phyloP scores from a whole-genome alignment of 1,140 invertebrate species.

The Drosophila paulistorum region DNA sequence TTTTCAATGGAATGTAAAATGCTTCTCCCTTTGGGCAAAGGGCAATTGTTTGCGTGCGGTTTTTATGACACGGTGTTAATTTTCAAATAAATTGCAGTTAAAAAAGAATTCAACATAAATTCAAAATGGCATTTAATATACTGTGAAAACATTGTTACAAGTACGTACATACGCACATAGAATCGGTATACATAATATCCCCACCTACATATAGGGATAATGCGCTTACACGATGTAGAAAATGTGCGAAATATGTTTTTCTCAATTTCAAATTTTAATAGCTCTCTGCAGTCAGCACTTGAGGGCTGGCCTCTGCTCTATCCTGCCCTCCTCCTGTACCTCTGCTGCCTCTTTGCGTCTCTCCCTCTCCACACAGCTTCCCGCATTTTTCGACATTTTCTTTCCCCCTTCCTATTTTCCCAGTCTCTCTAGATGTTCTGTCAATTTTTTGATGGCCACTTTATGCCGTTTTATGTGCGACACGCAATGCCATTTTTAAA shows the following conservation, averaged over 20 bases:
- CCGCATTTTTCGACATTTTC: neutral
- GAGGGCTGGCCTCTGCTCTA: neutral
- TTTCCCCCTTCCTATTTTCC: neutral
- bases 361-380: neutral
- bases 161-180: neutral
- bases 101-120: conserved; percentile 49
- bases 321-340: neutral
- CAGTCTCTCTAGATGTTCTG: conserved; percentile 43
- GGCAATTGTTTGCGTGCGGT: neutral
- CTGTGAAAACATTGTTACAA: conserved; percentile 33
- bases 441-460: conserved; percentile 74
- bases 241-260: conserved; percentile 67
- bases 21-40: neutral
- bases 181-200: neutral
- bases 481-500: conserved; percentile 57
- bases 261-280: conserved; percentile 70
- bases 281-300: conserved; percentile 25
- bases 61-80: conserved; percentile 23
- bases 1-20: neutral
- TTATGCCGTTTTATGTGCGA: conserved; percentile 63
- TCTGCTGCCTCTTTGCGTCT: conserved; percentile 11
- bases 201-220: conserved; percentile 43
- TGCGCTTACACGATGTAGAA: conserved; percentile 39
- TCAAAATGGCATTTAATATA: conserved; percentile 66
- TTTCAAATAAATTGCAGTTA: conserved; percentile 28